Percentiles rank a stretch among this genome's conserved stretches.
Conservation (phyloP, 2,797 vertebrate genomes). For the Pelochelys cantorii region DNA sequence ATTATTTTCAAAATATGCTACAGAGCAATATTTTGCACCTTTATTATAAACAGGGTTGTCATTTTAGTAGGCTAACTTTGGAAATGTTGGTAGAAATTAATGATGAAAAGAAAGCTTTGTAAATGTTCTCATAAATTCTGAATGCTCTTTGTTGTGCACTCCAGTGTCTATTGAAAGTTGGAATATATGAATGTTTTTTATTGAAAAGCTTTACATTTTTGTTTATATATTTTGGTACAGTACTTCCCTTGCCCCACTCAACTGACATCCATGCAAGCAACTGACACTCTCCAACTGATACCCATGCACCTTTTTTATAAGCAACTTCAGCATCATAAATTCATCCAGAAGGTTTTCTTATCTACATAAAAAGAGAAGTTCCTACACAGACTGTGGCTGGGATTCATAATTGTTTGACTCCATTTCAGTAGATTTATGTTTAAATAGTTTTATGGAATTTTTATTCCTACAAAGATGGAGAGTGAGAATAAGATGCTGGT, state of each 20-base stretch:
- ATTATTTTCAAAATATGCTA: constrained; percentile 84
- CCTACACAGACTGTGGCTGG: neutral
- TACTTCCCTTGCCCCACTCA: constrained; percentile 30
- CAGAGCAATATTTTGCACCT: constrained; percentile 85
- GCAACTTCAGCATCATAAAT: constrained; percentile 44
- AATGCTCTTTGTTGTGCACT: constrained; percentile 70
- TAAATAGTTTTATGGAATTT: neutral
- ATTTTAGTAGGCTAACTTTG: constrained; percentile 75
- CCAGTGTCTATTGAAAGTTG: constrained; percentile 58
- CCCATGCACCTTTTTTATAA: constrained; percentile 51
- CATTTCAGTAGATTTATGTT: neutral
- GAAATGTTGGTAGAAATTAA: constrained; percentile 72
- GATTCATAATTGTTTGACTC: neutral
- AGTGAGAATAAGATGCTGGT: neutral
- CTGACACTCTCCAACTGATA: neutral
- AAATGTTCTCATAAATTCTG: constrained; percentile 62
- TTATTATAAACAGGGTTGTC: constrained; percentile 81
- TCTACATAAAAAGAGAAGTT: constrained; percentile 20
- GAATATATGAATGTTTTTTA: constrained; percentile 69
- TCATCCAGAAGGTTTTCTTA: constrained; percentile 40
- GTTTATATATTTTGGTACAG: constrained; percentile 62
- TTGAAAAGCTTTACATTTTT: constrained; percentile 69
- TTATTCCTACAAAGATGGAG: constrained; percentile 1
- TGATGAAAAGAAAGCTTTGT: constrained; percentile 68
- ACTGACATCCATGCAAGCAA: neutral